Evolutionary conservation across 2,888 invertebrate species (phyloP), one percentile per base, ranked within the genome.

Genomic region (Mimachlamys varia): DNA sequence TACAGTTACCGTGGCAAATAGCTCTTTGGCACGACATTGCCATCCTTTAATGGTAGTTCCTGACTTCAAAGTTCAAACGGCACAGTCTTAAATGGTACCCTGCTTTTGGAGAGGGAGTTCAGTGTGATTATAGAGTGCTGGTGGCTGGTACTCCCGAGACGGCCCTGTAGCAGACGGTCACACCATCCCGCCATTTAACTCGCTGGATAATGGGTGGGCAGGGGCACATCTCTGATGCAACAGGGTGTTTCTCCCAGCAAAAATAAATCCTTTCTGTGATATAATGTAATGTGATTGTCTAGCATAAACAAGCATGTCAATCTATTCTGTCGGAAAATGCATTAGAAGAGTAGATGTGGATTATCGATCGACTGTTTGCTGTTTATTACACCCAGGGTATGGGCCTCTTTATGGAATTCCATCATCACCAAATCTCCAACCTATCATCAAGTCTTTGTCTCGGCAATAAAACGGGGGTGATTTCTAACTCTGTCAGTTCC

Each of bases 361-460:
- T 76, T 27, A 76, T 76, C 33, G 27, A 76, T 76, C 27, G 33
- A 13, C 33, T 27, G 19, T 2, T 12, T 33, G 27, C 33, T 76
- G 33, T 76, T 76, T 76, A 76, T 76, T 76, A 33, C 76, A 76
- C 76, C 76, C 10, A 76, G 22, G 27, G 33, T 76, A 33, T 22
- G 12, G 27, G 33, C 27, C 33, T 76, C 22, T 33, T 27, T 33
- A 33, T 76, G 15, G 76, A 76, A 76, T 76, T 76, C 76, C 76
- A 76, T 76, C 76, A 76, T 76, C 27, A 33, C 76, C 76, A 76
- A 22, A 33, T 76, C 33, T 76, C 33, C 27, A 76, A 33, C 76
- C 76, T 76, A 76, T 76, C 76, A 76, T 76, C 76, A 76, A 76
- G 76, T 33, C 33, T 76, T 76, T 33, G 76, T 33, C 76, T 76